These are phyloP conservation scores for Vulpes lagopus DNA, from an alignment of 2,113 vertebrate genomes.

Conservation along the genomic window DNA sequence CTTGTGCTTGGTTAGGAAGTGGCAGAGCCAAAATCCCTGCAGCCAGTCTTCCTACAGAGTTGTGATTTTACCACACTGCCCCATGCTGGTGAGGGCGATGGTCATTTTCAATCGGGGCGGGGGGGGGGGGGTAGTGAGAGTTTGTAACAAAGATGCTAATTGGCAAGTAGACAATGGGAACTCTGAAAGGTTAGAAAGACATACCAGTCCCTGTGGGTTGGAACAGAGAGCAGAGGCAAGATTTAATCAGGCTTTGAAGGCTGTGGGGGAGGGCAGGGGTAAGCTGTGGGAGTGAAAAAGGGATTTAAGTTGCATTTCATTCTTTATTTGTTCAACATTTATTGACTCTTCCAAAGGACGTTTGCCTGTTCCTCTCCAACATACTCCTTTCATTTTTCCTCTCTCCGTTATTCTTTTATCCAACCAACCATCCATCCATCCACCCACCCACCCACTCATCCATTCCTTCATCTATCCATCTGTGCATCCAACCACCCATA, in stretches of 20 bases:
- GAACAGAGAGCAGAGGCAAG: neutral
- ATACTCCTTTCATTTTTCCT: neutral
- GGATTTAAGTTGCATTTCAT: neutral
- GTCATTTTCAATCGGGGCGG: neutral
- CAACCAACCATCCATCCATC: neutral
- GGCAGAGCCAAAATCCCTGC: neutral
- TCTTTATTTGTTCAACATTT: neutral
- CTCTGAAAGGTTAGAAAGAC: neutral
- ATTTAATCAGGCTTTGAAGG: slow-evolving; percentile 36
- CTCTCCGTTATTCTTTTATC: neutral
- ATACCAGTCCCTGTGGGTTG: neutral
- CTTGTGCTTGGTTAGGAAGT: neutral
- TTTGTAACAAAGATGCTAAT: neutral
- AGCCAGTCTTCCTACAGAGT: neutral
- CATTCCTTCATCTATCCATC: neutral
- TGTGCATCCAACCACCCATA: neutral
- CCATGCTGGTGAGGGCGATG: neutral
- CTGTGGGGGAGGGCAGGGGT: neutral
- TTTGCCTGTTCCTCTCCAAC: neutral
- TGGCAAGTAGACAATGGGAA: neutral
- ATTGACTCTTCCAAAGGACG: neutral
- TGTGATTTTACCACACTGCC: neutral
- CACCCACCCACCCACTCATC: neutral
- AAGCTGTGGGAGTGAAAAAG: neutral
- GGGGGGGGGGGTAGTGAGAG: neutral